These are phyloP conservation scores for Prunella fulvescens DNA, from an alignment of 2,113 vertebrate genomes.

Conservation along the genomic window DNA sequence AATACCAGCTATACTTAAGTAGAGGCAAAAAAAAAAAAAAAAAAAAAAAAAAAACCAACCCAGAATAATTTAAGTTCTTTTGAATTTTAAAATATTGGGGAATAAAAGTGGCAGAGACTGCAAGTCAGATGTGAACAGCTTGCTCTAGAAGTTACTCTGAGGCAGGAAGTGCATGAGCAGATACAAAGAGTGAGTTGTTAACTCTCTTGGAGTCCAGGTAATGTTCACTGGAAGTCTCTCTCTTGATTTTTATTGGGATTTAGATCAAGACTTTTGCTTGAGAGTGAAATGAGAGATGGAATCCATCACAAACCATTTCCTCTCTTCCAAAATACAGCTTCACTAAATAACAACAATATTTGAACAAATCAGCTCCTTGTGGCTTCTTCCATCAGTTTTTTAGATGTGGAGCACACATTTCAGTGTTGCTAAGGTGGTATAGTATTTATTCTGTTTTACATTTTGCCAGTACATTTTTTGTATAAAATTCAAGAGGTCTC, in stretches of 20 bases:
- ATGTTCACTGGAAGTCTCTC: background rate
- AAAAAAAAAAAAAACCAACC: rapidly evolving
- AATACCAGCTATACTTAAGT: background rate
- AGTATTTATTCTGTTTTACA: background rate
- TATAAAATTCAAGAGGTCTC: background rate
- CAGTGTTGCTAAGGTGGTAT: background rate
- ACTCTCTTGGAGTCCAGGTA: background rate
- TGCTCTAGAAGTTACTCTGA: background rate
- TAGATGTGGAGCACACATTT: background rate
- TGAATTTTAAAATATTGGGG: background rate
- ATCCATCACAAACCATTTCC: background rate
- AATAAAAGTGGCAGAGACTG: background rate
- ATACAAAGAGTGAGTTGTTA: background rate
- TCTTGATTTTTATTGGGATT: background rate
- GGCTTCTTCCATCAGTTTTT: background rate
- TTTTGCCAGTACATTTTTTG: background rate
- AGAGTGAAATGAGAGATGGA: background rate
- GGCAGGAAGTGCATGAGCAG: background rate
- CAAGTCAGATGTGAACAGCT: background rate
- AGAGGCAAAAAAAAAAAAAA: too few species aligned
- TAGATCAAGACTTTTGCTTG: background rate
- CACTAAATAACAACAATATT: background rate
- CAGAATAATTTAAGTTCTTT: background rate
- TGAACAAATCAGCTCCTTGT: background rate
- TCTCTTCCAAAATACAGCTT: background rate